Evolutionary conservation across 1,140 invertebrate genomes (phyloP).

Genomic region (Nephotettix cincticeps): DNA sequence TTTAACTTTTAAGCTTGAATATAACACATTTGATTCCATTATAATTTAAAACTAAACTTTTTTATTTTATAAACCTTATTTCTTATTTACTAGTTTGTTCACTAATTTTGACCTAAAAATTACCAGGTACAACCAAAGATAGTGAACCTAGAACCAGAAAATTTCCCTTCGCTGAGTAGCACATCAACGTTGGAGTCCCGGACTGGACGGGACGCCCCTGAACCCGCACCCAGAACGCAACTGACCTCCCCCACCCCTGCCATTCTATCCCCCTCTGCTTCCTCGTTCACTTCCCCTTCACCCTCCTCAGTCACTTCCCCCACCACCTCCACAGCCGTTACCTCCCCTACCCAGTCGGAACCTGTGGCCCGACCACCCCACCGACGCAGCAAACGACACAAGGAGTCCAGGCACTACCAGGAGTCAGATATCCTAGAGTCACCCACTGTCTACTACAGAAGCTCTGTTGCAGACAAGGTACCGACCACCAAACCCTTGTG

Average conservation of each 20-base stretch:
- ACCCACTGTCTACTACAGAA: constrained; percentile 77
- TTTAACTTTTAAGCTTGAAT: no score
- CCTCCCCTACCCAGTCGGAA: constrained; percentile 31
- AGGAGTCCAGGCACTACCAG: constrained; percentile 62
- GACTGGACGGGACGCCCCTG: neutral
- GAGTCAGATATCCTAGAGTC: constrained; percentile 85
- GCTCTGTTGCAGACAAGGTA: constrained; percentile 82
- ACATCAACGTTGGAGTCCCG: constrained; percentile 29
- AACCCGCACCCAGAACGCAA: constrained; percentile 22
- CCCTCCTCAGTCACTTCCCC: constrained; percentile 43
- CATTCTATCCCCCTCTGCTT: constrained; percentile 40
- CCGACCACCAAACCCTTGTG: neutral
- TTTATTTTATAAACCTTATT: no score
- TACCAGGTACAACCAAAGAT: constrained; percentile 29
- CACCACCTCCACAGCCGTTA: constrained; percentile 40
- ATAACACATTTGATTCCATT: no score
- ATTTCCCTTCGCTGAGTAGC: constrained; percentile 32
- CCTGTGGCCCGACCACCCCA: constrained; percentile 45
- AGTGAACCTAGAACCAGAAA: constrained; percentile 30
- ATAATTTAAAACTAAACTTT: no score
- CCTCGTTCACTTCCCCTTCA: constrained; percentile 43
- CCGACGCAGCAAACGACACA: constrained; percentile 42
- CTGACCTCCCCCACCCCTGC: constrained; percentile 5
- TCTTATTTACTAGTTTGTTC: no score
- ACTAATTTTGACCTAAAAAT: no score